Percentiles rank a stretch among this genome's conserved stretches.
Evolutionary conservation across 2,888 invertebrate species (phyloP).

Genomic region (Nomada ferruginata): DNA sequence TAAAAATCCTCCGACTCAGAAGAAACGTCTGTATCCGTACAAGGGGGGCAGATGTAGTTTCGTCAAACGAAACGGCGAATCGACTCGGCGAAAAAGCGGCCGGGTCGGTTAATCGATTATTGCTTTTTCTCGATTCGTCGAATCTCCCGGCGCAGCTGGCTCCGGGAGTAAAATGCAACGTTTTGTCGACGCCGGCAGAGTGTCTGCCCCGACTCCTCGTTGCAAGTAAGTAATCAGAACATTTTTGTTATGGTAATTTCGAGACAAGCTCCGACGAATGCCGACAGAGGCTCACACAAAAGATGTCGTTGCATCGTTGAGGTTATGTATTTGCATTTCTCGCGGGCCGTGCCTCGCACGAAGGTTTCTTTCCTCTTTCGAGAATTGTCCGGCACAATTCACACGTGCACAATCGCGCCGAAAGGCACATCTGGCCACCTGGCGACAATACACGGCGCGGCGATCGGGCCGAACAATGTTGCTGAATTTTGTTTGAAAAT

Average conservation of each 20-base stretch:
- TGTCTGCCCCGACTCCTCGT: constrained; percentile 6
- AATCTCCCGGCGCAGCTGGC: constrained; percentile 30
- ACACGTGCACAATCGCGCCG: too few relatives aligned
- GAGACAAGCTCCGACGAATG: constrained; percentile 1
- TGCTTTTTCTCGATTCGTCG: constrained; percentile 27
- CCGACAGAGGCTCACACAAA: constrained; percentile 26
- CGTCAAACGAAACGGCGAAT: neutral
- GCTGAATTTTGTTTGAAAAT: too few relatives aligned
- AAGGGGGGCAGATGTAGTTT: neutral
- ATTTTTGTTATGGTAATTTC: constrained; percentile 60
- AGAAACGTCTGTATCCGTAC: too few relatives aligned
- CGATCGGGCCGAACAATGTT: too few relatives aligned
- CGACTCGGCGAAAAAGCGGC: neutral
- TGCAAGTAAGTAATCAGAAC: constrained; percentile 43
- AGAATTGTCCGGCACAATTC: neutral
- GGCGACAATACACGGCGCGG: too few relatives aligned
- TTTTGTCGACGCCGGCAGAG: too few relatives aligned
- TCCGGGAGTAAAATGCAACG: neutral
- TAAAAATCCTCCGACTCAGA: too few relatives aligned
- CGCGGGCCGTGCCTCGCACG: constrained; percentile 25
- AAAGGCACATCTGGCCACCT: too few relatives aligned
- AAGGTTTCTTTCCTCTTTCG: constrained; percentile 11
- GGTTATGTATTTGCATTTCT: constrained; percentile 17
- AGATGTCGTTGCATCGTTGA: constrained; percentile 3
- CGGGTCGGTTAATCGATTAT: constrained; percentile 11